Conservation (phyloP, 2,888 invertebrate genomes). For the Galerucella calmariensis region DNA sequence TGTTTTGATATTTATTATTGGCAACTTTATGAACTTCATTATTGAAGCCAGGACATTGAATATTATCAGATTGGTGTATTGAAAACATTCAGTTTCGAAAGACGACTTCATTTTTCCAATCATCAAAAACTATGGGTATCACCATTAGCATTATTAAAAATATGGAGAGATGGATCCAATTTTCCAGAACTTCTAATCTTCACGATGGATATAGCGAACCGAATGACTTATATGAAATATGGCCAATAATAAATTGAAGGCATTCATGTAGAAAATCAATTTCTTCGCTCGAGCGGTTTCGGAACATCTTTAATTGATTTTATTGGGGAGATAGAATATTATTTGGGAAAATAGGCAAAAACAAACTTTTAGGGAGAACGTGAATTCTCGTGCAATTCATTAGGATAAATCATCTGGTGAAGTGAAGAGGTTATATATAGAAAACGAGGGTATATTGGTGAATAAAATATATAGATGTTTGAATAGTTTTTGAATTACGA, state of each 20-base stretch:
- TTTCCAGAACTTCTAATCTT: slow-evolving; percentile 37
- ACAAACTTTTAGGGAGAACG: neutral
- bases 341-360: slow-evolving; percentile 22
- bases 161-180: slow-evolving; percentile 19
- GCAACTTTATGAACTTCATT: too few relatives aligned
- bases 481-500: neutral
- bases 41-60: too few relatives aligned
- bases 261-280: slow-evolving; percentile 52
- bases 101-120: neutral
- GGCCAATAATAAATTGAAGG: slow-evolving; percentile 49
- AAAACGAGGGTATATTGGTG: neutral
- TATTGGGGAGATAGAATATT: slow-evolving; percentile 32
- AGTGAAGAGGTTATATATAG: neutral
- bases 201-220: slow-evolving; percentile 40
- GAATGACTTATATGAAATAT: slow-evolving; percentile 49
- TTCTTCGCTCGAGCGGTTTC: slow-evolving; percentile 42
- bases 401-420: slow-evolving; percentile 21
- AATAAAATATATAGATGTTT: neutral
- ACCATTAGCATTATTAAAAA: slow-evolving; percentile 31
- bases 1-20: too few relatives aligned
- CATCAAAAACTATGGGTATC: neutral
- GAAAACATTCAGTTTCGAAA: neutral
- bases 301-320: slow-evolving; percentile 49
- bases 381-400: slow-evolving; percentile 12
- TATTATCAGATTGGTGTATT: neutral